A percentile compares a stretch with the other conserved stretches of the same genome.
phyloP scores from a whole-genome alignment of 2,888 invertebrate species.

The Oeneis ivallda region DNA sequence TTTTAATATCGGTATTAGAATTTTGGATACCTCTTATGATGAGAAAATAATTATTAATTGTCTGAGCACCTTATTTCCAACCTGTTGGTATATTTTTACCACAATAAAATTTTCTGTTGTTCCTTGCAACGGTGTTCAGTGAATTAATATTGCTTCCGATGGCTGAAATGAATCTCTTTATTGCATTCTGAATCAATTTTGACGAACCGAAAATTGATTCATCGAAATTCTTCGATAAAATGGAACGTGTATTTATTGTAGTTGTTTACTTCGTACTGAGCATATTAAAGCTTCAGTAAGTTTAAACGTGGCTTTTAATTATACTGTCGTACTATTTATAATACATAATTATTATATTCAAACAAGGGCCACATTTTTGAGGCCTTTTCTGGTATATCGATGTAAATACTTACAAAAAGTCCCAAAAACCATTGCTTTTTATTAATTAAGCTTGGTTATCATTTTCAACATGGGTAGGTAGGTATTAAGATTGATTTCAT shows the following conservation, averaged over 20 bases:
- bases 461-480: too few relatives aligned
- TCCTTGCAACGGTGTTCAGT: constrained; percentile 3
- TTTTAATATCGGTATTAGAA: too few relatives aligned
- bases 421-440: too few relatives aligned
- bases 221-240: constrained; percentile 14
- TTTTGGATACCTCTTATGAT: too few relatives aligned
- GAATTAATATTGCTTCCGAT: constrained; percentile 18
- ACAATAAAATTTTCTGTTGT: neutral
- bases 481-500: too few relatives aligned
- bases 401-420: neutral
- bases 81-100: too few relatives aligned
- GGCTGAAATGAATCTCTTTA: constrained; percentile 26
- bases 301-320: neutral
- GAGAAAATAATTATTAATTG: too few relatives aligned
- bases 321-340: neutral
- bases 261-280: constrained; percentile 9
- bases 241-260: constrained; percentile 12
- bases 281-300: neutral
- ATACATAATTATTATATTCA: neutral
- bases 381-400: neutral
- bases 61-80: too few relatives aligned
- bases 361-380: neutral
- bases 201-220: constrained; percentile 21
- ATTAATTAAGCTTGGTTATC: too few relatives aligned
- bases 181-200: constrained; percentile 20